Evolutionary conservation across 2,797 vertebrate species (phyloP), one percentile per base, ranked within the genome.

Genomic region (Poeciliopsis infans): DNA sequence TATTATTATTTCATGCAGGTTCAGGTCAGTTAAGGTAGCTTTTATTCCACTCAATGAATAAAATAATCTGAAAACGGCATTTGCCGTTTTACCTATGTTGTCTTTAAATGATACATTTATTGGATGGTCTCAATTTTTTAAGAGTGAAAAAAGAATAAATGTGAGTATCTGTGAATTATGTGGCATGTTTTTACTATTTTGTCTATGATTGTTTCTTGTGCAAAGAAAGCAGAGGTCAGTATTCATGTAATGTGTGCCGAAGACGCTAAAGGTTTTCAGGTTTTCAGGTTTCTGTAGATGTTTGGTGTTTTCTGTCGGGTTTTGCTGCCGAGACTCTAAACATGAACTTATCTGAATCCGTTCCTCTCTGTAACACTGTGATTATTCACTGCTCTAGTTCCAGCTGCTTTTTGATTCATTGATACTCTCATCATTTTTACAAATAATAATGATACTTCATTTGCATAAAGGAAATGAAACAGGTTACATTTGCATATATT

Each of bases 381-480:
- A 94, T 94, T 89, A 90, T 88, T 93, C 92, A 92, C 90, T 59
- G 16, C 74, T 77, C 70, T 87, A 78, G 89, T 91, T 92, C 84
- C 77, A 73, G 86, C 90, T 46, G 78, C 76, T 66, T 36, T 51
- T 80, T 73, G 88, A 93, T 92, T 90, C 89, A 70, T 84, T 79
- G 93, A 93, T 94, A 92, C 85, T 89, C 89, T 85, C 83, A 55
- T 93, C 85, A 82, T 85, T 92, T 93, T 85, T 87, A 90, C 86
- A 93, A 93, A 94, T 93, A 93, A 92, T 93, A 93, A 94, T 92
- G 91, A 93, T 87, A 86, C 84, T 80, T 64, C 85, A 94, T 95
- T 93, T 93, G 92, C 94, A 94, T 92, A 93, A 86, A 93, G 94
- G 93, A 95, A 93, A 94, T 94, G 91, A 94, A 95, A 94, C 89